Evolutionary conservation across 2,888 invertebrate species (phyloP), one percentile per base, ranked within the genome.

Genomic region (Nemoura dubitans): DNA sequence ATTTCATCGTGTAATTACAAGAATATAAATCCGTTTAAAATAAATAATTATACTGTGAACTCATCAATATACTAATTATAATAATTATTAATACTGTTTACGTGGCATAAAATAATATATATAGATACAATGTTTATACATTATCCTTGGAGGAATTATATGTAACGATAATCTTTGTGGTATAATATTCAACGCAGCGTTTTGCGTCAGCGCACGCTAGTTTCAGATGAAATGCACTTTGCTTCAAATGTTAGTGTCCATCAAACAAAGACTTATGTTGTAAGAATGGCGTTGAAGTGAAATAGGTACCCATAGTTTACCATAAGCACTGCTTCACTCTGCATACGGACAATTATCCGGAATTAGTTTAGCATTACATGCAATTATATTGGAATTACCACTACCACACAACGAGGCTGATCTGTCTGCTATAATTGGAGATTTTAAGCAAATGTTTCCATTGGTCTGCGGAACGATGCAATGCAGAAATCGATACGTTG

Each of bases 31-130:
- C 78, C 78, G n/a, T 78, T 78, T 78, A 28, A 78, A 78, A 26
- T 26, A 78, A 78, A 78, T 78, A 78, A 78, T 78, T 78, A 78
- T 78, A n/a, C 78, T 78, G 28, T 81, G 29, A 30, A 28, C 28
- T 81, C 30, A 30, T 81, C 81, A 81, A 81, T 81, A 81, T 81
- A 28, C 81, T 30, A 29, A 81, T 78, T 78, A 78, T 28, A 78
- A 27, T 78, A 14, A 78, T 78, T 78, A 78, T 21, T 78, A 28
- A 27, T 27, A 78, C 28, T 78, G 78, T 59, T 59, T 59, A 78
- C 78, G 28, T 26, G 78, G 7, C 10, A 78, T 59, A 59, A 16
- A 59, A 59, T 59, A 59, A 59, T 3, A 59, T 59, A 59, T 59
- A 36, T 59, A 59, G 3, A 36, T 36, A 59, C 59, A 59, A 21